These are phyloP conservation scores for Meriones unguiculatus DNA, from an alignment of 2,113 vertebrate genomes.

Conservation along the genomic window DNA sequence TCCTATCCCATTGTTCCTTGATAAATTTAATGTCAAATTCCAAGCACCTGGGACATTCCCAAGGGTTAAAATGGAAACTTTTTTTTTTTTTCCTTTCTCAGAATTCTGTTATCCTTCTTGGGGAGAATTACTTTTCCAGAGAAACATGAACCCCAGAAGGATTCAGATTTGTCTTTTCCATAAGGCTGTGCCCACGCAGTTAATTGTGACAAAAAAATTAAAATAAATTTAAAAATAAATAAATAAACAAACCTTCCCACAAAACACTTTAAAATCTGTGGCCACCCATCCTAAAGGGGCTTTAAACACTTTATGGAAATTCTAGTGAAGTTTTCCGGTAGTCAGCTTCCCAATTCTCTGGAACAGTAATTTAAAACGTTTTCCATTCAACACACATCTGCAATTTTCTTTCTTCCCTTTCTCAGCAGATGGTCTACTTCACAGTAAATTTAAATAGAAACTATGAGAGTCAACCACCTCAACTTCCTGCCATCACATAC, in stretches of 20 bases:
- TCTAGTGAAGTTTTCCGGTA: conserved; percentile 48
- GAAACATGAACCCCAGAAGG: background rate
- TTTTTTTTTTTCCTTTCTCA: background rate
- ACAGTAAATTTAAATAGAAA: conserved; percentile 71
- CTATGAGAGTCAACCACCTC: conserved; percentile 36
- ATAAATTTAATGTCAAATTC: conserved; percentile 1
- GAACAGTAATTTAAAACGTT: conserved; percentile 72
- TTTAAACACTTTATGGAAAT: conserved; percentile 57
- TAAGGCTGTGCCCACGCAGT: background rate
- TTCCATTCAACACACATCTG: conserved; percentile 67
- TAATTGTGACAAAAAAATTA: background rate
- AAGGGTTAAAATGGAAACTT: background rate
- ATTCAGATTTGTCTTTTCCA: background rate
- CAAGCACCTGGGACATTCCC: conserved; percentile 43
- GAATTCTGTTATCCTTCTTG: background rate
- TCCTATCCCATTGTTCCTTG: background rate
- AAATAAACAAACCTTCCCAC: background rate
- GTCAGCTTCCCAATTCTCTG: conserved; percentile 31
- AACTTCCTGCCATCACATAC: conserved; percentile 37
- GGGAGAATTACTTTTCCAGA: background rate
- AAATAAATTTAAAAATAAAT: background rate
- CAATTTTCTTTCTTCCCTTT: conserved; percentile 70
- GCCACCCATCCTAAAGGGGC: background rate
- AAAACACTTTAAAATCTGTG: background rate
- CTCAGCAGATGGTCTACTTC: conserved; percentile 71